Conservation (phyloP, 1,140 invertebrate species). For the Hycleus cichorii region DNA sequence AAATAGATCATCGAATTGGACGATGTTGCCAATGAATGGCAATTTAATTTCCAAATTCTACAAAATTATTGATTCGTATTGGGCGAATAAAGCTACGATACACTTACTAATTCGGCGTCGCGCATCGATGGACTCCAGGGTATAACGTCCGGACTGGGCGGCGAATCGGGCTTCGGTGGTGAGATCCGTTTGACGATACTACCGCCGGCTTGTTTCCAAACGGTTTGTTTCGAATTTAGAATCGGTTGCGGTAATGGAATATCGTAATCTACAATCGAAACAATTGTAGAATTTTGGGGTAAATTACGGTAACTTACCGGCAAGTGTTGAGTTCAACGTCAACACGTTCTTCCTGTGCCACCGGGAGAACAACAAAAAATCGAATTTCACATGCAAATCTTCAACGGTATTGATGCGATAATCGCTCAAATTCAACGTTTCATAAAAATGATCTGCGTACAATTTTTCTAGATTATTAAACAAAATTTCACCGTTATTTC, state of each 20-base stretch:
- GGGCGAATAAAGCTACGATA: neutral
- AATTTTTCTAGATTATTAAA: constrained; percentile 28
- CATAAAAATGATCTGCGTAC: constrained; percentile 27
- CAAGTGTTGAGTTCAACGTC: constrained; percentile 30
- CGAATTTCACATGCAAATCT: constrained; percentile 30
- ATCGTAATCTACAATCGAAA: too few relatives aligned
- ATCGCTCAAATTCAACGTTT: constrained; percentile 23
- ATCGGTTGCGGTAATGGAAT: too few relatives aligned
- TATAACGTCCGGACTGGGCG: neutral
- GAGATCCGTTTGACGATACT: too few relatives aligned
- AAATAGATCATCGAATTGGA: constrained; percentile 14
- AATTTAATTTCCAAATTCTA: neutral
- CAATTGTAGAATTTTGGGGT: neutral
- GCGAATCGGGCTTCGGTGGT: neutral
- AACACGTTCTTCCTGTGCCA: constrained; percentile 30
- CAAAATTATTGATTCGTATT: too few relatives aligned
- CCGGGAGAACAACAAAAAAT: constrained; percentile 30
- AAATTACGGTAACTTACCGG: constrained; percentile 21
- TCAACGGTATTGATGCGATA: constrained; percentile 28
- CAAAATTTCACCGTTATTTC: constrained; percentile 26
- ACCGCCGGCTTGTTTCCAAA: neutral
- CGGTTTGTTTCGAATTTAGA: neutral
- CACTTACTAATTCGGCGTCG: neutral
- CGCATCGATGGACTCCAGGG: neutral
- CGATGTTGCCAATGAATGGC: neutral